Evolutionary conservation across 1,140 invertebrate genomes (phyloP).

Genomic region (Adelges cooleyi): DNA sequence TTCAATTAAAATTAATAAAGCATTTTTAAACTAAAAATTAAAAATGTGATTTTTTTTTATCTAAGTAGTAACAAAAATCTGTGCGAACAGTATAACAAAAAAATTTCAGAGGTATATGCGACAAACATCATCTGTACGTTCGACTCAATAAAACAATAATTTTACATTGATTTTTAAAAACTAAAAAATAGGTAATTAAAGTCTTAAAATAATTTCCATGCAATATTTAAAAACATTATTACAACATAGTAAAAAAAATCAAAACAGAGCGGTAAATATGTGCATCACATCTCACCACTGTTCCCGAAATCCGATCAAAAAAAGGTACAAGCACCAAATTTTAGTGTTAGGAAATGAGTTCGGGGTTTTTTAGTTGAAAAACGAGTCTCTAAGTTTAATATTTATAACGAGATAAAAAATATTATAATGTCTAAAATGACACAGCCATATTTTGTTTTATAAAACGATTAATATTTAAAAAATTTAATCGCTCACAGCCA

Average conservation of each 20-base stretch:
- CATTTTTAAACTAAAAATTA: conserved; percentile 22
- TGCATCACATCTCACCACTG: conserved; percentile 4
- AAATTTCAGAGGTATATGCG: neutral
- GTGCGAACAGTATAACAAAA: conserved; percentile 24
- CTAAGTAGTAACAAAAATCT: conserved; percentile 25
- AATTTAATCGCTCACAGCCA: conserved; percentile 25
- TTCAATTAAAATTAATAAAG: conserved; percentile 25
- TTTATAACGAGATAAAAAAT: conserved; percentile 27
- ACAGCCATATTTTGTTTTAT: conserved; percentile 27
- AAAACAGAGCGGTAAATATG: conserved; percentile 5
- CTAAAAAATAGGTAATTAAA: conserved; percentile 23
- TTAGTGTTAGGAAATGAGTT: conserved; percentile 27
- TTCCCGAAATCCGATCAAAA: conserved; percentile 27
- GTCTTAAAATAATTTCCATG: conserved; percentile 24
- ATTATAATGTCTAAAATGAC: conserved; percentile 27
- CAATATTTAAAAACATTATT: conserved; percentile 22
- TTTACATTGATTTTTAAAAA: conserved; percentile 20
- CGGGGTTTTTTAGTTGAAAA: conserved; percentile 19
- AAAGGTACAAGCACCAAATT: conserved; percentile 23
- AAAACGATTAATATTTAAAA: conserved; percentile 28
- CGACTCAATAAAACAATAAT: conserved; percentile 26
- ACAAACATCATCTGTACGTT: conserved; percentile 1
- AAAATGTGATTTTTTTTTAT: conserved; percentile 25
- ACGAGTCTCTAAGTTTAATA: conserved; percentile 27
- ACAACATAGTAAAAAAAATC: conserved; percentile 24